Conservation (phyloP, 2,888 invertebrate species). For the Pherbina coryleti region DNA sequence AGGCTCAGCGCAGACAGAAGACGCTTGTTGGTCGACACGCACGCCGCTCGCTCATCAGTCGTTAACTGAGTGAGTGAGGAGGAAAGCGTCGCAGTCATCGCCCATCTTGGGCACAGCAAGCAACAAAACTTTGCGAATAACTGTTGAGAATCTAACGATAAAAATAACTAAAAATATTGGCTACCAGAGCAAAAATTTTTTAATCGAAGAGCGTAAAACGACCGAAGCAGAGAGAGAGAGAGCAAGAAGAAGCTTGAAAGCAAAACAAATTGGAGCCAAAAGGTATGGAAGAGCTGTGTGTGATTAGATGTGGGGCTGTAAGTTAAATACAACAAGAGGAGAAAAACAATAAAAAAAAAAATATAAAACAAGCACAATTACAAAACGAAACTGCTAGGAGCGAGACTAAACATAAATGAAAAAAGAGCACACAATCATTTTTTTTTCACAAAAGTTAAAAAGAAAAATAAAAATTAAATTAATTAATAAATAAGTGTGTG, state of each 20-base stretch:
- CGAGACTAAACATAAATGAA: no score
- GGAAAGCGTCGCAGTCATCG: not conserved
- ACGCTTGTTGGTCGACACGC: not conserved
- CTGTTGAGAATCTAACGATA: not conserved
- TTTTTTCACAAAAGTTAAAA: not conserved
- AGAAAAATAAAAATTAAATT: not conserved
- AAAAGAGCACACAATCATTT: not conserved
- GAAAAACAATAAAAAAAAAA: not conserved
- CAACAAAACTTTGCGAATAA: slow-evolving; percentile 18
- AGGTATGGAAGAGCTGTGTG: no score
- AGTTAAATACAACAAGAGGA: not conserved
- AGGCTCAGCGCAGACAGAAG: slow-evolving; percentile 1
- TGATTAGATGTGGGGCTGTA: not conserved
- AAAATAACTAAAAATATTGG: not conserved
- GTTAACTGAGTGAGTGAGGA: not conserved
- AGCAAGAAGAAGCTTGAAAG: not conserved
- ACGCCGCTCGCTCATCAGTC: slow-evolving; percentile 5
- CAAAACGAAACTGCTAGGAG: not conserved
- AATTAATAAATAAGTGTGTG: not conserved
- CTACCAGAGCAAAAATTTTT: not conserved
- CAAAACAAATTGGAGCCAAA: not conserved
- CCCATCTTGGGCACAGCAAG: not conserved
- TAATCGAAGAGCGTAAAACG: not conserved
- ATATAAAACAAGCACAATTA: not conserved
- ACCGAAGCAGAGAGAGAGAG: not conserved